phyloP scores from a whole-genome alignment of 2,888 invertebrate species.

The Folsomia manolachei region DNA sequence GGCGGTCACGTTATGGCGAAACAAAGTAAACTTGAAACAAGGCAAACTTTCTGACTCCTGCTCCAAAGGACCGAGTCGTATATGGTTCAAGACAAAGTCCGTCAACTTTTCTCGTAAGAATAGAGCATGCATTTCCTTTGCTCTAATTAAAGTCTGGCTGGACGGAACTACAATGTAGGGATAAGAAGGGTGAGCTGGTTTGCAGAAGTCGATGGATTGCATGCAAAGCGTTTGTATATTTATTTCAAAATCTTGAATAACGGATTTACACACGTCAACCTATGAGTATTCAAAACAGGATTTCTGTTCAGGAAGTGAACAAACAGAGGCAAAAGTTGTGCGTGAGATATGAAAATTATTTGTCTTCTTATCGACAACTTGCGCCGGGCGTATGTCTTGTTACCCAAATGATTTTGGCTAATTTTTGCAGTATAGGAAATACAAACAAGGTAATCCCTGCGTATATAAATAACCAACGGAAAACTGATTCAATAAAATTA shows the following conservation, averaged over 20 bases:
- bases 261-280: no score
- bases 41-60: background rate
- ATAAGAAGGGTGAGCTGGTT: background rate
- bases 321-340: background rate
- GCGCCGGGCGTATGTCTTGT: background rate
- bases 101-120: background rate
- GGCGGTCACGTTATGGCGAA: background rate
- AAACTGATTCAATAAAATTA: background rate
- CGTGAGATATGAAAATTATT: background rate
- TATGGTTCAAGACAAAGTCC: background rate
- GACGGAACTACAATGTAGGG: background rate
- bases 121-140: background rate
- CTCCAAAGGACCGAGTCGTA: no score
- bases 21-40: background rate
- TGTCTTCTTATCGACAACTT: background rate
- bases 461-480: no score
- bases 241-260: no score
- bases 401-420: background rate
- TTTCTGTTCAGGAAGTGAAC: background rate
- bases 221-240: background rate
- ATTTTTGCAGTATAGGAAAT: background rate
- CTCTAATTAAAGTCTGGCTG: background rate
- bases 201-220: background rate
- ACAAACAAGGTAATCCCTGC: no score
- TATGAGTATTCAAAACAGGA: no score